These are phyloP conservation scores for Sycophila sp. DNA, from an alignment of 1,140 invertebrate genomes.

Conservation along the genomic window DNA sequence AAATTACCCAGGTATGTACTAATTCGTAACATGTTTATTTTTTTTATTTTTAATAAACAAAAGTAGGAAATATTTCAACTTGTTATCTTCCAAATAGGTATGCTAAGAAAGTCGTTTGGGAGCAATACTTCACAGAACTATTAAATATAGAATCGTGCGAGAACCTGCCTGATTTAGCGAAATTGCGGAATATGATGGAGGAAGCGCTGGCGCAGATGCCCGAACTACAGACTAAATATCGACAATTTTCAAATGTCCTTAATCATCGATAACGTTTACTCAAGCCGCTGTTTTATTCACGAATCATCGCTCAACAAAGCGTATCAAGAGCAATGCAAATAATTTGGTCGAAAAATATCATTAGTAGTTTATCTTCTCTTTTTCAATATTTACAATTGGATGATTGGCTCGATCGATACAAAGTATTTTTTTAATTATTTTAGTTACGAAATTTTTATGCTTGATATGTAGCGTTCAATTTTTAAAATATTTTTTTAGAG, in stretches of 20 bases:
- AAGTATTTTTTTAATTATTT: conserved; percentile 1
- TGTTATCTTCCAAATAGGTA: conserved; percentile 68
- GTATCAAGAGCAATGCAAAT: conserved; percentile 3
- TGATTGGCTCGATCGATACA: not conserved
- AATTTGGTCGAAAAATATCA: not conserved
- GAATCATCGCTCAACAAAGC: conserved; percentile 9
- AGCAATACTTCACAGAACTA: conserved; percentile 73
- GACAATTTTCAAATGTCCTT: conserved; percentile 60
- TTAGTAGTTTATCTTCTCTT: too few species aligned
- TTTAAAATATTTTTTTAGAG: too few species aligned
- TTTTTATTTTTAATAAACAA: too few species aligned
- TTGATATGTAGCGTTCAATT: too few species aligned
- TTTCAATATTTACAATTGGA: too few species aligned
- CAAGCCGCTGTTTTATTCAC: conserved; percentile 14
- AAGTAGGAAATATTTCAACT: conserved; percentile 20
- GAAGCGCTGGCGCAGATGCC: conserved; percentile 63
- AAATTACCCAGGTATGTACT: conserved; percentile 71
- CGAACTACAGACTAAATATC: conserved; percentile 53
- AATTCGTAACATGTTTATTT: not conserved
- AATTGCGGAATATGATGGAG: conserved; percentile 71
- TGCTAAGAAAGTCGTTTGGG: conserved; percentile 73
- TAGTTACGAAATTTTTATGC: too few species aligned
- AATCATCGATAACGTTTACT: conserved; percentile 65
- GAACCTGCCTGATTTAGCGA: conserved; percentile 73
- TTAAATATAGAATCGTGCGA: conserved; percentile 77